Evolutionary conservation across 35 echinoderm and acorn worm species (phyloP).

Genomic region (Amphiura filiformis): DNA sequence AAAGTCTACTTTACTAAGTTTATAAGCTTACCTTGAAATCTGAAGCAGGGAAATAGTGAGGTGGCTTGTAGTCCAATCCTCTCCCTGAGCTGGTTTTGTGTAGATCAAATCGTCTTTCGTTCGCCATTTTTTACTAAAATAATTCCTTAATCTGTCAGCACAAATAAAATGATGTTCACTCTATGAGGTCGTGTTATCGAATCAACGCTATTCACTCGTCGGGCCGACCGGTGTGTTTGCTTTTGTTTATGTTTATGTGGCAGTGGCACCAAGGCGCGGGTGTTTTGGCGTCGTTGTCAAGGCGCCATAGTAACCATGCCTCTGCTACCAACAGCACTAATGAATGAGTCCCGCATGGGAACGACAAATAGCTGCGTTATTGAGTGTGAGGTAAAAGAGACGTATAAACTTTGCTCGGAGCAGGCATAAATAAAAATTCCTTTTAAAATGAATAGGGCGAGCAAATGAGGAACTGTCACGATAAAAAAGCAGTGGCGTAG

Average conservation of each 20-base stretch:
- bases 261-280: too few relatives aligned
- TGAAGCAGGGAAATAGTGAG: constrained; percentile 96
- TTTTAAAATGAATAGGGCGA: too few relatives aligned
- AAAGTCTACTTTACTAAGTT: background rate
- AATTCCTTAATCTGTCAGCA: background rate
- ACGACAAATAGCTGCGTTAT: too few relatives aligned
- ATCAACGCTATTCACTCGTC: background rate
- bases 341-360: too few relatives aligned
- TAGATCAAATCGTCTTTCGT: constrained; percentile 83
- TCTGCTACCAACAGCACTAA: too few relatives aligned
- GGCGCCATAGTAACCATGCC: background rate
- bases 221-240: too few relatives aligned
- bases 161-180: background rate
- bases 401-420: too few relatives aligned
- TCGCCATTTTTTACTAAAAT: background rate
- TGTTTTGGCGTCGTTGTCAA: background rate
- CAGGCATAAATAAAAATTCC: too few relatives aligned
- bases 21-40: constrained; percentile 90
- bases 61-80: constrained; percentile 84
- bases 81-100: constrained; percentile 91
- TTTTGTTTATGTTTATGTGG: too few relatives aligned
- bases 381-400: too few relatives aligned
- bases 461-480: too few relatives aligned
- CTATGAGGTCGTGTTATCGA: background rate
- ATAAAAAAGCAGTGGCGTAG: too few relatives aligned